Evolutionary conservation across 1,140 invertebrate species (phyloP).

Genomic region (Colletes latitarsis): DNA sequence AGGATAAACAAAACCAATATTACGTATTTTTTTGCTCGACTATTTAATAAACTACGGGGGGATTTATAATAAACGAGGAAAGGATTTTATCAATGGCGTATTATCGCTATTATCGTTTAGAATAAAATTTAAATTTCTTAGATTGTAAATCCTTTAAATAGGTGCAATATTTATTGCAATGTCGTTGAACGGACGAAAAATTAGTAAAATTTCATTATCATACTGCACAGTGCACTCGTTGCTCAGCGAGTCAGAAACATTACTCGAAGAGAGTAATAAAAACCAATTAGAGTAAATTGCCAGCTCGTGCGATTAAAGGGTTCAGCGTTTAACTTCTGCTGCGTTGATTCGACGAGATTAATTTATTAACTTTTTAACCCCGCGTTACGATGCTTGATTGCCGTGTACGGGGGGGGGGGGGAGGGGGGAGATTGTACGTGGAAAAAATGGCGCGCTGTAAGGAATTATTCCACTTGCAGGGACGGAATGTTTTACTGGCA

Average conservation of each 20-base stretch:
- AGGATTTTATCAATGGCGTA: no score
- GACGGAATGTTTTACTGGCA: not conserved
- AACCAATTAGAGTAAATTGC: slow-evolving; percentile 46
- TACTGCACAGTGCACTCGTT: not conserved
- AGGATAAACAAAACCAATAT: no score
- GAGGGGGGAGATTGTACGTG: not conserved
- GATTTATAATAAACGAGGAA: no score
- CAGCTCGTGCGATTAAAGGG: slow-evolving; percentile 42
- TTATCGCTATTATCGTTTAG: no score
- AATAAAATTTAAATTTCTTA: no score
- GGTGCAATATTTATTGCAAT: not conserved
- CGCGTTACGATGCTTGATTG: slow-evolving; percentile 13
- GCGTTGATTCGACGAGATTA: slow-evolving; percentile 43
- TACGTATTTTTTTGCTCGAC: no score
- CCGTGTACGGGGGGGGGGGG: not conserved
- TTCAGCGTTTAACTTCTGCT: slow-evolving; percentile 43
- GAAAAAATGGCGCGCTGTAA: not conserved
- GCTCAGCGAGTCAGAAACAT: slow-evolving; percentile 33
- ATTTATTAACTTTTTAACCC: slow-evolving; percentile 39
- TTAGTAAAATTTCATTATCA: slow-evolving; percentile 26
- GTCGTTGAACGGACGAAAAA: not conserved
- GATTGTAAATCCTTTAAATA: no score
- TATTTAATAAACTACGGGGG: no score
- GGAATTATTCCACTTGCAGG: not conserved
- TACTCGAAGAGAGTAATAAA: slow-evolving; percentile 43